A percentile compares a stretch with the other conserved stretches of the same genome.
phyloP scores from a whole-genome alignment of 2,113 vertebrate genomes.

The Potamarius usumacintae region DNA sequence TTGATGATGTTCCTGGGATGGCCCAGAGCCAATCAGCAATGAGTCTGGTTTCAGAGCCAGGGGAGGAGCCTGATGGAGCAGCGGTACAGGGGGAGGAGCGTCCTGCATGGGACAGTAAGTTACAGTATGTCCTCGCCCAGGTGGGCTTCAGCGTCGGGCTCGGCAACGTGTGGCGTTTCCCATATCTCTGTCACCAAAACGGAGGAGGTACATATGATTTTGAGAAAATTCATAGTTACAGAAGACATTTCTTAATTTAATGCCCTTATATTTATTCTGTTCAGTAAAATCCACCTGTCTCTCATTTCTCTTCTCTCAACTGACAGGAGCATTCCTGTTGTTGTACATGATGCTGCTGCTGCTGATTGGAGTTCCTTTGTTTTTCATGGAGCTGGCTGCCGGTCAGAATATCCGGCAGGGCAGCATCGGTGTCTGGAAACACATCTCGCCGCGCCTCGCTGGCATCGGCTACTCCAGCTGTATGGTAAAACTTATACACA shows the following conservation, averaged over 20 bases:
- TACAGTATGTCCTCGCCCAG: conserved; percentile 96
- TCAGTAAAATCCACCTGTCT: neutral
- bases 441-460: conserved; percentile 75
- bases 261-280: neutral
- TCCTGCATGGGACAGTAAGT: conserved; percentile 93
- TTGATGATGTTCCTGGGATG: conserved; percentile 54
- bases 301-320: neutral
- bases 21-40: conserved; percentile 60
- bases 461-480: conserved; percentile 83
- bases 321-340: conserved; percentile 73
- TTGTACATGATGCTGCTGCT: conserved; percentile 74
- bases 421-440: conserved; percentile 79
- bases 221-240: neutral
- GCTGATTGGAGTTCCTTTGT: conserved; percentile 74
- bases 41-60: conserved; percentile 48
- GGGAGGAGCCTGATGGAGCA: neutral
- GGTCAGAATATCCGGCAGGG: conserved; percentile 79
- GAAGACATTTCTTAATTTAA: neutral
- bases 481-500: conserved; percentile 64
- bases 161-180: conserved; percentile 97
- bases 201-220: conserved; percentile 83
- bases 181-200: conserved; percentile 97
- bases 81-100: conserved; percentile 58
- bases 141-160: conserved; percentile 96
- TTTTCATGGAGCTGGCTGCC: conserved; percentile 83